Conservation (phyloP, 2,797 vertebrate genomes). For the Manis crassicaudata region DNA sequence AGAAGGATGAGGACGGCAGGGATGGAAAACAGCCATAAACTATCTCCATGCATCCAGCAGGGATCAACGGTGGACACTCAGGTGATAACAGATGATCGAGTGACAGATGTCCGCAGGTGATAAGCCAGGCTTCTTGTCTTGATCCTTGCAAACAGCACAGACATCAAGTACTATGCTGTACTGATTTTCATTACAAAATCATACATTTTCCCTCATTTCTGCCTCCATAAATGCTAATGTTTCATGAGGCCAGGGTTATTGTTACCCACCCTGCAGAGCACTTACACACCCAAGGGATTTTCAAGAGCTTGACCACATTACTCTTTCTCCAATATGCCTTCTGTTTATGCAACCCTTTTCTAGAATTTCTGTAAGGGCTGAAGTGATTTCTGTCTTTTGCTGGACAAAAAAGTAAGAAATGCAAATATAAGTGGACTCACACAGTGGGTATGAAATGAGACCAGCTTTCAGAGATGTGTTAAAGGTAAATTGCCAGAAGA, state of each 20-base stretch:
- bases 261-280: rapidly evolving
- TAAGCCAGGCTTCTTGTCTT: background rate
- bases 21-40: background rate
- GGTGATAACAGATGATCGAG: rapidly evolving
- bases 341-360: too few species aligned
- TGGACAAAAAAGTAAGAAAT: background rate
- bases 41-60: rapidly evolving
- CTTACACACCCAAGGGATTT: background rate
- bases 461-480: background rate
- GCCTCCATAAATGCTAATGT: background rate
- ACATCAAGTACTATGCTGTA: rapidly evolving
- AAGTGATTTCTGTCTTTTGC: background rate
- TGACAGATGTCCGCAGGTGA: background rate
- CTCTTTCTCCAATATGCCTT: background rate
- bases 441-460: rapidly evolving
- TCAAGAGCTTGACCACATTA: rapidly evolving
- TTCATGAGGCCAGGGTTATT: rapidly evolving
- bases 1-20: background rate
- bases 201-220: rapidly evolving
- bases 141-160: background rate
- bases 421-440: rapidly evolving
- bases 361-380: background rate
- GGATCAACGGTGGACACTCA: rapidly evolving
- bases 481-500: background rate
- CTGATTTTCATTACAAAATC: too few species aligned